Conservation (phyloP, 2,113 vertebrate species). For the Phrynosoma blainvillii region DNA sequence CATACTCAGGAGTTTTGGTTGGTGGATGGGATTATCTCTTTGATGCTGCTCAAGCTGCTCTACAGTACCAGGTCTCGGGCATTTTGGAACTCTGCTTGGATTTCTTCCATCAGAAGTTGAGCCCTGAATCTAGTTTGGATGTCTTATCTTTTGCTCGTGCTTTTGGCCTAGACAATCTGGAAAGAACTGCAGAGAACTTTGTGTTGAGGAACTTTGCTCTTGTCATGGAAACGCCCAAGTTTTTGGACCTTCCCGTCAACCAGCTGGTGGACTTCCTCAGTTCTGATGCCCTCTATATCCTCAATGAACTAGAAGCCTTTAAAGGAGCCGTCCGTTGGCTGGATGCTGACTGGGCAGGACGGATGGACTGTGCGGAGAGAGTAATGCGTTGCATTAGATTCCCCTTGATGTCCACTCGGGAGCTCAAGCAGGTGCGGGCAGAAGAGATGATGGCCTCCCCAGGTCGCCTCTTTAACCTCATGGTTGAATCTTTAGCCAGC, state of each 20-base stretch:
- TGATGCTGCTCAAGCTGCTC: conserved; percentile 81
- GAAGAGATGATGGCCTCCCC: conserved; percentile 74
- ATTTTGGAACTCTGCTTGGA: conserved; percentile 82
- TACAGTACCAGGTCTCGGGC: conserved; percentile 87
- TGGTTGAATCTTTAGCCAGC: conserved; percentile 67
- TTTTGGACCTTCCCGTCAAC: conserved; percentile 79
- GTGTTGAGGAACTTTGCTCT: conserved; percentile 83
- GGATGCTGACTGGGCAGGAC: conserved; percentile 72
- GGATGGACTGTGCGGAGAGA: conserved; percentile 72
- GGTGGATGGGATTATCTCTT: conserved; percentile 84
- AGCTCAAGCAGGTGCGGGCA: conserved; percentile 85
- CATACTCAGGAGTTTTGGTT: conserved; percentile 81
- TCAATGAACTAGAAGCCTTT: conserved; percentile 85
- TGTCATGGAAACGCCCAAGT: conserved; percentile 78
- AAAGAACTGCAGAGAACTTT: conserved; percentile 79
- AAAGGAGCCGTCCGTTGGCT: conserved; percentile 85
- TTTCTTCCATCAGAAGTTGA: conserved; percentile 80
- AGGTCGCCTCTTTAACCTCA: conserved; percentile 52
- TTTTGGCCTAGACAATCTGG: conserved; percentile 79
- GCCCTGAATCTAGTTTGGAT: conserved; percentile 77
- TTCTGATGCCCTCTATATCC: conserved; percentile 80
- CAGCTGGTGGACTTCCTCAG: conserved; percentile 79
- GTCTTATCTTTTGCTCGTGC: conserved; percentile 82
- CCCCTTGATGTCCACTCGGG: conserved; percentile 88
- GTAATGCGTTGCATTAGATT: conserved; percentile 86